Percentiles rank a stretch among this genome's conserved stretches.
Evolutionary conservation across 2,888 invertebrate species (phyloP).

Genomic region (Harpagoxenus sublaevis): DNA sequence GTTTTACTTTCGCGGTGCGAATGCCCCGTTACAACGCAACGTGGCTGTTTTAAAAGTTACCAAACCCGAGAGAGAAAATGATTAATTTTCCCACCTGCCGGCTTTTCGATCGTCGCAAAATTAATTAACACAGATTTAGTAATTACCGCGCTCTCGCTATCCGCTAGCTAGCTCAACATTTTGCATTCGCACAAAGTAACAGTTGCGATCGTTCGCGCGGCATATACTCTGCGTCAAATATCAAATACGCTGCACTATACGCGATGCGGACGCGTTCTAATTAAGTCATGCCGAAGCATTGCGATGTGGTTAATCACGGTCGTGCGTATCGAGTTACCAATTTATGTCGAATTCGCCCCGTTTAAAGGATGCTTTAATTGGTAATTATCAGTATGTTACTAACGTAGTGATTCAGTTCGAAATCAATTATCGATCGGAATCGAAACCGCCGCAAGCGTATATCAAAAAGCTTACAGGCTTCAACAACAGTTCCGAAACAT

Average conservation of each 20-base stretch:
- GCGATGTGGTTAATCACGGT: conserved; percentile 48
- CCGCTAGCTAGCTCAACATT: conserved; percentile 11
- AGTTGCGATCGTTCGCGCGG: background rate
- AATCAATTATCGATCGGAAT: conserved; percentile 22
- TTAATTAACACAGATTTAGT: conserved; percentile 77
- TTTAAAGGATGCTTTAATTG: conserved; percentile 50
- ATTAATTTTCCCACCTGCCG: conserved; percentile 73
- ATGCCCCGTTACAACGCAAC: conserved; percentile 5
- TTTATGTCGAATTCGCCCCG: conserved; percentile 42
- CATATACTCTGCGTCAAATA: conserved; percentile 31
- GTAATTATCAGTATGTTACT: conserved; percentile 47
- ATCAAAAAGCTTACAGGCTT: conserved; percentile 15
- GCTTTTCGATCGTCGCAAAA: conserved; percentile 73
- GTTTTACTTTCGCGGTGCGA: conserved; percentile 19
- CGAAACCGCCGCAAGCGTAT: background rate
- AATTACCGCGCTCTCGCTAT: conserved; percentile 67
- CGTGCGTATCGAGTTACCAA: conserved; percentile 46
- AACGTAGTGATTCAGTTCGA: conserved; percentile 8
- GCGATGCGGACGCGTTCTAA: conserved; percentile 28
- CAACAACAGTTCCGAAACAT: background rate
- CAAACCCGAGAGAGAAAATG: conserved; percentile 65
- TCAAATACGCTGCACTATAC: conserved; percentile 22
- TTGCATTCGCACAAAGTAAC: conserved; percentile 12
- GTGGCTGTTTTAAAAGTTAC: background rate
- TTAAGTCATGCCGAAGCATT: conserved; percentile 45